Conservation (phyloP, 2,113 vertebrate species). For the Elephantulus edwardii region DNA sequence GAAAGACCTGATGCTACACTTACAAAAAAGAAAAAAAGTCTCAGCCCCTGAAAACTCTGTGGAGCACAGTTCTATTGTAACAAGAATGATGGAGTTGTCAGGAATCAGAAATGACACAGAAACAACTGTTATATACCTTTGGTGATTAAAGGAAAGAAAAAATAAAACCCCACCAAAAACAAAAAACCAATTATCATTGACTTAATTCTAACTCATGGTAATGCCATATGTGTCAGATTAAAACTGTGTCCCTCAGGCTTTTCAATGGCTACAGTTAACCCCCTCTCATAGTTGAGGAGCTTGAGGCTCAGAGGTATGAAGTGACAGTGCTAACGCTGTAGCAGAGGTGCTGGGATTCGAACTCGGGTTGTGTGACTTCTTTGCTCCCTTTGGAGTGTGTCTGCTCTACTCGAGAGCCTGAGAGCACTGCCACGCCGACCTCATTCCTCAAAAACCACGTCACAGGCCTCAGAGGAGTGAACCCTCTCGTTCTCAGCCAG, state of each 20-base stretch:
- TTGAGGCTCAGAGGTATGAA: background rate
- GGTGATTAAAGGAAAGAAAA: background rate
- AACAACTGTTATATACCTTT: background rate
- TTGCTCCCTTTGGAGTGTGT: background rate
- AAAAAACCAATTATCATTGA: background rate
- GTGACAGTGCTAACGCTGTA: no score
- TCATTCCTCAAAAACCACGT: background rate
- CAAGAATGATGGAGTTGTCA: background rate
- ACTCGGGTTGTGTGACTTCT: background rate
- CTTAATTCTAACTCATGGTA: background rate
- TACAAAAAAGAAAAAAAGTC: no score
- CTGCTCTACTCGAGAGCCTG: background rate
- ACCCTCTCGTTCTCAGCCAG: background rate
- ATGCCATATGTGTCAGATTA: background rate
- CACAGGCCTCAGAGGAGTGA: fast-evolving
- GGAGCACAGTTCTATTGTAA: background rate
- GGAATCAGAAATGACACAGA: background rate
- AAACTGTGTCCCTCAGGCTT: background rate
- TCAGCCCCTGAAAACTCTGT: background rate
- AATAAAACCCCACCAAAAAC: background rate
- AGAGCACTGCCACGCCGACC: background rate
- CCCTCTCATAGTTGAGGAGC: background rate
- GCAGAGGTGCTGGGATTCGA: background rate
- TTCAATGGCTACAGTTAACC: background rate
- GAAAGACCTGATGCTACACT: background rate